Conservation (phyloP, 2,797 vertebrate genomes). For the Gymnothorax javanicus region DNA sequence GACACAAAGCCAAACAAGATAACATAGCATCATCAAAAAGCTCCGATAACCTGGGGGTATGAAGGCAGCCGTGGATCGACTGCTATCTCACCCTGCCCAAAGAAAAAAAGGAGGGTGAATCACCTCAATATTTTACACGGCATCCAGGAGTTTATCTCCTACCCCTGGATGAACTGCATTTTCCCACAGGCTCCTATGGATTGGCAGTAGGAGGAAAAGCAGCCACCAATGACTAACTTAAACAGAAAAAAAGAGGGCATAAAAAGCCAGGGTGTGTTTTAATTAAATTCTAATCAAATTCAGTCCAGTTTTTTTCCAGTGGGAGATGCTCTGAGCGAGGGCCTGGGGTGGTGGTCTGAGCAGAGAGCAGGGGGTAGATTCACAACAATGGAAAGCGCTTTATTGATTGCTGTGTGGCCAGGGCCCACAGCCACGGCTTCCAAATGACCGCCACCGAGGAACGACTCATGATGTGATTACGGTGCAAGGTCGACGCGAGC, state of each 20-base stretch:
- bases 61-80: not conserved
- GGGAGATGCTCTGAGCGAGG: not conserved
- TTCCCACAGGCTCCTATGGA: not conserved
- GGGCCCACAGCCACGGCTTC: not conserved
- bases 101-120: not conserved
- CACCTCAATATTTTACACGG: not conserved
- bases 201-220: not conserved
- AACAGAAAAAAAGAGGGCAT: not conserved
- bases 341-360: not conserved
- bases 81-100: not conserved
- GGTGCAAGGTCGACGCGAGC: not conserved
- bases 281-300: not conserved
- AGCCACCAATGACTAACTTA: not conserved
- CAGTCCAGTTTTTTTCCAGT: not conserved
- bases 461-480: not conserved
- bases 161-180: not conserved
- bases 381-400: not conserved
- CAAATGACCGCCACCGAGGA: not conserved
- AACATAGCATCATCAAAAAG: constrained; percentile 6
- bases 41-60: not conserved
- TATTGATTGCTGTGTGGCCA: not conserved
- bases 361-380: not conserved
- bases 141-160: not conserved
- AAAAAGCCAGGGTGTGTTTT: not conserved
- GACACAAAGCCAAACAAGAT: not conserved